Evolutionary conservation across 2,888 invertebrate genomes (phyloP).

Genomic region (Phytoseiulus persimilis): DNA sequence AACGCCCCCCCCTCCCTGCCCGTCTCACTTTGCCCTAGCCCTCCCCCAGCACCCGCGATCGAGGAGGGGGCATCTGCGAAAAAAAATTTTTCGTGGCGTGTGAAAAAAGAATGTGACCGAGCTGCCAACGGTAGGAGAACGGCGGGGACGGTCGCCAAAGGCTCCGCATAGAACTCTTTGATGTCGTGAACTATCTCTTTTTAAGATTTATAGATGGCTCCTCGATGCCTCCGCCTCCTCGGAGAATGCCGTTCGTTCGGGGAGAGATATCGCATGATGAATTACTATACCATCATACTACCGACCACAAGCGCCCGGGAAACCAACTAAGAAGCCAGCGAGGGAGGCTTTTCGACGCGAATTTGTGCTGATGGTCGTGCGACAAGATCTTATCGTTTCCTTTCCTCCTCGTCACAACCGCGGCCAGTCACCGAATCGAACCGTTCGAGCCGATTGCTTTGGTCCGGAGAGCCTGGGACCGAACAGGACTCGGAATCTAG

Average conservation of each 20-base stretch:
- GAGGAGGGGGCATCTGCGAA: background rate
- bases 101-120: background rate
- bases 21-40: no score
- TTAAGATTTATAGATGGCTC: constrained; percentile 37
- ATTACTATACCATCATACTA: constrained; percentile 7
- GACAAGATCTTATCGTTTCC: background rate
- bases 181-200: constrained; percentile 32
- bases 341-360: background rate
- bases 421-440: background rate
- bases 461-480: background rate
- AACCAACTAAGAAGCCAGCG: background rate
- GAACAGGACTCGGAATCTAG: background rate
- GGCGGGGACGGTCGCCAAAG: background rate
- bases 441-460: background rate
- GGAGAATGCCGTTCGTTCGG: constrained; percentile 27
- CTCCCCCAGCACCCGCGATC: no score
- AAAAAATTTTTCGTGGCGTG: background rate
- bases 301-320: background rate
- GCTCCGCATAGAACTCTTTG: background rate
- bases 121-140: background rate
- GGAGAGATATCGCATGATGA: constrained; percentile 36
- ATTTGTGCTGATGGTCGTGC: background rate
- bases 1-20: no score
- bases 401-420: background rate
- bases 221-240: constrained; percentile 19